Conservation (phyloP, 2,888 invertebrate genomes). For the Lepidocyrtoides sp. region DNA sequence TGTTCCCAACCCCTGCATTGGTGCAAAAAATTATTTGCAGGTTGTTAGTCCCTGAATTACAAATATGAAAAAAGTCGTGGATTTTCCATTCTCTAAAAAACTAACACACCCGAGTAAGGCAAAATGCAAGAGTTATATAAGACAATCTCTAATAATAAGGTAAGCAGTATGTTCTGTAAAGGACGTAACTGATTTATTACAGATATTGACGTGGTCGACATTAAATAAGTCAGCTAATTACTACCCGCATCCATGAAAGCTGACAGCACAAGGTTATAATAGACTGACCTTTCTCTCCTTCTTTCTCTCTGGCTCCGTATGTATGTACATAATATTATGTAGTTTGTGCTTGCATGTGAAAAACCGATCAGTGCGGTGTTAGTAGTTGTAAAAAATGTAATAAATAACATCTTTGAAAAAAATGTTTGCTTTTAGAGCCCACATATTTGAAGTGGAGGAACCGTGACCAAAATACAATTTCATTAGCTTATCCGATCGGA, state of each 20-base stretch:
- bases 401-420: not conserved
- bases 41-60: too few species aligned
- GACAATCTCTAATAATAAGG: conserved; percentile 40
- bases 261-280: conserved; percentile 33
- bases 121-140: conserved; percentile 1
- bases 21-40: too few species aligned
- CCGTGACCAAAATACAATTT: not conserved
- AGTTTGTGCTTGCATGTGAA: not conserved
- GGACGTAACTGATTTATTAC: conserved; percentile 48
- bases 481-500: not conserved
- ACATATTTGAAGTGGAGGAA: not conserved
- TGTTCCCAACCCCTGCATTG: too few species aligned
- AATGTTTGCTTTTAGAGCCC: not conserved
- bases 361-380: not conserved
- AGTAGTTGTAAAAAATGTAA: not conserved
- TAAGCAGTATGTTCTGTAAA: not conserved
- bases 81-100: not conserved
- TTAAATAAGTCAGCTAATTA: conserved; percentile 78
- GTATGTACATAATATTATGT: not conserved
- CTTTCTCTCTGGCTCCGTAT: not conserved
- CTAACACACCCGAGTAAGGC: not conserved
- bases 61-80: too few species aligned
- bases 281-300: conserved; percentile 62
- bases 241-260: conserved; percentile 67
- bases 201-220: conserved; percentile 52